A percentile compares a stretch with the other conserved stretches of the same genome.
Conservation (phyloP, 2,888 invertebrate genomes). For the Calliopum simillimum region DNA sequence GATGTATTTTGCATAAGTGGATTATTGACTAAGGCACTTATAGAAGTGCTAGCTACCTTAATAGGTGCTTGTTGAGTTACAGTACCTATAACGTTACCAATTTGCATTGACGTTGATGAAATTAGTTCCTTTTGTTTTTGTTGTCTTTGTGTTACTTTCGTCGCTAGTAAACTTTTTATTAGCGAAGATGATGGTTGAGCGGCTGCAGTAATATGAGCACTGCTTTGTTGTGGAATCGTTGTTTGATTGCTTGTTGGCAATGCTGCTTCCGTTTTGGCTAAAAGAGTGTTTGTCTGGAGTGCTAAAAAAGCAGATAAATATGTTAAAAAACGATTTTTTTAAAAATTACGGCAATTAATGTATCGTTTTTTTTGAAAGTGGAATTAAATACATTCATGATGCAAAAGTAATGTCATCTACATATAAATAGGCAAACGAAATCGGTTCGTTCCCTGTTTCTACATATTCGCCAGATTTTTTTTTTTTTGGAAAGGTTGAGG, state of each 20-base stretch:
- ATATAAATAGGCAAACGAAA: too few relatives aligned
- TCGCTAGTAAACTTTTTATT: slow-evolving; percentile 93
- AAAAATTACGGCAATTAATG: too few relatives aligned
- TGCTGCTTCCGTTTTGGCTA: neutral
- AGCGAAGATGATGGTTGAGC: slow-evolving; percentile 75
- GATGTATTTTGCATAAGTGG: slow-evolving; percentile 64
- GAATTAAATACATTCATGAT: too few relatives aligned
- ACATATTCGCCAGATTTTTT: too few relatives aligned
- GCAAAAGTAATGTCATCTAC: too few relatives aligned
- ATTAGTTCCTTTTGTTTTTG: slow-evolving; percentile 72
- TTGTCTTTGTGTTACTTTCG: slow-evolving; percentile 85
- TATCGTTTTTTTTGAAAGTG: too few relatives aligned
- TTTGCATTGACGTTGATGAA: slow-evolving; percentile 65
- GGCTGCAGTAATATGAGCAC: neutral
- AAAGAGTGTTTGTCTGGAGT: neutral
- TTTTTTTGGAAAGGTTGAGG: too few relatives aligned
- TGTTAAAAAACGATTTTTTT: neutral
- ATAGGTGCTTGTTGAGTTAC: slow-evolving; percentile 61
- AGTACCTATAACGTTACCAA: slow-evolving; percentile 43
- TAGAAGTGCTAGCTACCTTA: slow-evolving; percentile 61
- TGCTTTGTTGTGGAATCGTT: neutral
- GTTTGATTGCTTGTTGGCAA: neutral
- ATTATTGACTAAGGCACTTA: slow-evolving; percentile 65
- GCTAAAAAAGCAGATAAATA: neutral
- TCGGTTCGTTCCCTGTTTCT: too few relatives aligned